phyloP scores from a whole-genome alignment of 2,797 vertebrate species.

The Sciurus vulgaris region DNA sequence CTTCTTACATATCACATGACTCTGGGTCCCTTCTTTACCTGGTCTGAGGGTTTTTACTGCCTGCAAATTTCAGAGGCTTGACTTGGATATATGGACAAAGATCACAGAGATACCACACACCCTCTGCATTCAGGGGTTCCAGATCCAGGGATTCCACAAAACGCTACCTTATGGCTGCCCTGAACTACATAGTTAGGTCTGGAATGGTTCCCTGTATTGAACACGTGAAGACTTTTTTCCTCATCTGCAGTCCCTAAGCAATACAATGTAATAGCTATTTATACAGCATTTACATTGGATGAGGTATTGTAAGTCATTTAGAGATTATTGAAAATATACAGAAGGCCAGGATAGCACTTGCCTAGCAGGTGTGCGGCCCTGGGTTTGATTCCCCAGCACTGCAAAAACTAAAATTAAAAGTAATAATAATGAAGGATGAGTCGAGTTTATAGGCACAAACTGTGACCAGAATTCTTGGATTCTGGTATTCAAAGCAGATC shows the following conservation, averaged over 20 bases:
- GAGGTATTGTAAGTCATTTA: background rate
- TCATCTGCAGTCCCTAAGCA: background rate
- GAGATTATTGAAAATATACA: background rate
- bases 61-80: background rate
- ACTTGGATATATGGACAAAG: background rate
- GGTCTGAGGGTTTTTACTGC: background rate
- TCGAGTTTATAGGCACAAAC: fast-evolving
- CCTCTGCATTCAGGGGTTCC: background rate
- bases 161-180: background rate
- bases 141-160: background rate
- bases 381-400: background rate
- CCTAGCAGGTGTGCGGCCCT: too few species aligned
- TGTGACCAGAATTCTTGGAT: background rate
- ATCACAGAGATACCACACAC: background rate
- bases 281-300: background rate
- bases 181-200: background rate
- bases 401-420: background rate
- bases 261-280: background rate
- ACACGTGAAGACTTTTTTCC: background rate
- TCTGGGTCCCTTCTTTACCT: too few species aligned
- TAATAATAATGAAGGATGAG: background rate
- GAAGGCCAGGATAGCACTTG: background rate
- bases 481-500: background rate
- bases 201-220: background rate
- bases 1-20: background rate